Evolutionary conservation across 64 coral and sea anemone species (phyloP), one percentile per base, ranked within the genome.

Genomic region (Stichodactyla mertensii): DNA sequence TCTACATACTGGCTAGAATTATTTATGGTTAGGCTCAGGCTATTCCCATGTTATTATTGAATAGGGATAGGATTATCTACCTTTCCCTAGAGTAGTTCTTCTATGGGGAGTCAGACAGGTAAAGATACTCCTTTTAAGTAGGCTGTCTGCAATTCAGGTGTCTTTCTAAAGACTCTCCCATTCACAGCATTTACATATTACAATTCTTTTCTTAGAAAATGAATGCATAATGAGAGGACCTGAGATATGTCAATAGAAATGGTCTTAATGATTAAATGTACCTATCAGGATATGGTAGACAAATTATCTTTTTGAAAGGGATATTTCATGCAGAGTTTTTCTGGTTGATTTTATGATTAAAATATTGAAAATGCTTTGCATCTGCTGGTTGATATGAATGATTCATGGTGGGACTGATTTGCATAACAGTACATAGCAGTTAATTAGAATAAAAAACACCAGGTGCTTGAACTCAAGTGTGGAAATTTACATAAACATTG

Each of bases 381-480:
- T 81, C 78, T 81, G 52, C 16, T 18, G 19, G 16, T 5, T 81
- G 51, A 14, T 55, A 81, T 81, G 78, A 81, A 81, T 81, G 36
- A 81, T 81, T 81, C 36, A 81, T 81, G 52, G 53, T 52, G 78
- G 36, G 78, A 2, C 16, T 53, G 52, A 81, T 81, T 81, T 81
- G 78, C 69, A 81, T 81, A 31, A 74, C 69, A 74, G 27, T 74
- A n/a, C 7, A 13, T 31, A 74, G 23, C 24, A 74, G 69, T 74
- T 31, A 27, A 74, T 74, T 74, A 74, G 69, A 74, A 74, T 74
- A 74, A 74, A 66, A 70, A 74, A 74, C 69, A 74, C 69, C 69
- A 74, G 69, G 69, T 74, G 69, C 69, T 74, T 74, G 69, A 28
- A 74, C 36, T 74, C 69, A 74, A 74, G n/a, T 26, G 69, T 26